Percentiles rank a stretch among this genome's conserved stretches.
phyloP scores from a whole-genome alignment of 2,113 vertebrate species.

The Nothobranchius kuhntae region DNA sequence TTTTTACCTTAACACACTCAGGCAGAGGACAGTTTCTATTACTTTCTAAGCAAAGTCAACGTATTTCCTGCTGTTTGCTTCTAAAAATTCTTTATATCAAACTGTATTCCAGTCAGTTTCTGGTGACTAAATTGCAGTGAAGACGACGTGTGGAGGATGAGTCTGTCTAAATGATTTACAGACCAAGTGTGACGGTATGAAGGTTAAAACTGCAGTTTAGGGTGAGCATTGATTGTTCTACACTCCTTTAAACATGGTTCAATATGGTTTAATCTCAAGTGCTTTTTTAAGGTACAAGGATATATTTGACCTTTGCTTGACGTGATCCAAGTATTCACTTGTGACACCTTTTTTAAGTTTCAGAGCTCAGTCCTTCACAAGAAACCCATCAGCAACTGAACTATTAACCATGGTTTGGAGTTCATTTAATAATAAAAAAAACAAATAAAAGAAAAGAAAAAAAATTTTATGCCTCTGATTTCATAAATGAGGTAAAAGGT shows the following conservation, averaged over 20 bases:
- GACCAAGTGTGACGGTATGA: slow-evolving; percentile 36
- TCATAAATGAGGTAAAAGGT: no score
- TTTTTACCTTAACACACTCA: no score
- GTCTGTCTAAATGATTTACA: slow-evolving; percentile 53
- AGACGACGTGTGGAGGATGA: slow-evolving; percentile 35
- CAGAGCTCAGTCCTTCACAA: neutral
- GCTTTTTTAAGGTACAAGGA: slow-evolving; percentile 7
- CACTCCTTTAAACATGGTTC: slow-evolving; percentile 19
- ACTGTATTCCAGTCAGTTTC: slow-evolving; percentile 40
- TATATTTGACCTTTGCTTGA: slow-evolving; percentile 40
- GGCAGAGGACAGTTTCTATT: slow-evolving; percentile 2
- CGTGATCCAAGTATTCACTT: slow-evolving; percentile 6
- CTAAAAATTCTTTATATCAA: slow-evolving; percentile 46
- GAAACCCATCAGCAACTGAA: no score
- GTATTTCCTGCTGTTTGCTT: slow-evolving; percentile 24
- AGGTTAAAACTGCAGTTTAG: slow-evolving; percentile 52
- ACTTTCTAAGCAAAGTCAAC: slow-evolving; percentile 12
- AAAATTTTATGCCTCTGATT: neutral
- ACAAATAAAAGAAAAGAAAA: neutral
- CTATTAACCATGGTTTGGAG: no score
- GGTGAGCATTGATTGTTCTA: slow-evolving; percentile 38
- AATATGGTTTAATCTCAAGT: slow-evolving; percentile 26
- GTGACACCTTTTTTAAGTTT: neutral
- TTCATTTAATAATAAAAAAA: no score
- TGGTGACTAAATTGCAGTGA: slow-evolving; percentile 18